A percentile compares a stretch with the other conserved stretches of the same genome.
These are phyloP conservation scores for Pollenia amentaria DNA, from an alignment of 2,888 invertebrate species.

Conservation along the genomic window DNA sequence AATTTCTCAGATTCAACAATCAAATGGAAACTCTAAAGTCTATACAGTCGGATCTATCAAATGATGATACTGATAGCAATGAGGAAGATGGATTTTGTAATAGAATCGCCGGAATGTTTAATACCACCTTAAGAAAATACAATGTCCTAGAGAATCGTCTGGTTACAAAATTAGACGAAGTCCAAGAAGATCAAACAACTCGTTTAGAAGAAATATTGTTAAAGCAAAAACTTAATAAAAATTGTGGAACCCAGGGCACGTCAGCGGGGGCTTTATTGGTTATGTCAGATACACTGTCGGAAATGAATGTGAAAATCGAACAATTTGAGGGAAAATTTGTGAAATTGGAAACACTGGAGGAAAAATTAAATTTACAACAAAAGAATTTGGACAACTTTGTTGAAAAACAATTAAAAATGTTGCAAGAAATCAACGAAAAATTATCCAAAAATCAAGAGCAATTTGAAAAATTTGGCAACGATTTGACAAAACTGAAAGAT, in stretches of 20 bases:
- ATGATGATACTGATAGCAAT: not conserved
- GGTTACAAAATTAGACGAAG: slow-evolving; percentile 48
- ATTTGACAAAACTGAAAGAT: slow-evolving; percentile 27
- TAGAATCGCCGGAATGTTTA: slow-evolving; percentile 29
- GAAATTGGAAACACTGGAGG: slow-evolving; percentile 28
- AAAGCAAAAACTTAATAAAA: slow-evolving; percentile 45
- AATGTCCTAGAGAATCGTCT: slow-evolving; percentile 52
- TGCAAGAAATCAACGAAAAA: slow-evolving; percentile 49
- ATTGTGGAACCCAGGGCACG: not conserved
- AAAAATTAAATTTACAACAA: slow-evolving; percentile 38
- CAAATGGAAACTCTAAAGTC: slow-evolving; percentile 47
- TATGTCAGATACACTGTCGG: slow-evolving; percentile 12
- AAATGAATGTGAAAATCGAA: slow-evolving; percentile 47
- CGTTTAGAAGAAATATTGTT: slow-evolving; percentile 44
- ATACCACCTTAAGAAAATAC: slow-evolving; percentile 49
- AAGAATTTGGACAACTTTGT: not conserved
- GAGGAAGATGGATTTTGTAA: slow-evolving; percentile 18
- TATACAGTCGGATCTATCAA: slow-evolving; percentile 11
- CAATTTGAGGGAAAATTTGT: slow-evolving; percentile 32
- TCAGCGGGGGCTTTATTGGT: not conserved
- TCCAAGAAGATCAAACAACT: slow-evolving; percentile 47
- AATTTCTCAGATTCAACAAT: slow-evolving; percentile 32
- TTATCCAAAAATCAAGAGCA: slow-evolving; percentile 34
- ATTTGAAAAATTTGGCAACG: slow-evolving; percentile 32
- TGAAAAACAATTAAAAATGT: slow-evolving; percentile 18